Percentiles rank a stretch among this genome's conserved stretches.
phyloP scores from a whole-genome alignment of 2,888 invertebrate species.

The Acleris emargana region DNA sequence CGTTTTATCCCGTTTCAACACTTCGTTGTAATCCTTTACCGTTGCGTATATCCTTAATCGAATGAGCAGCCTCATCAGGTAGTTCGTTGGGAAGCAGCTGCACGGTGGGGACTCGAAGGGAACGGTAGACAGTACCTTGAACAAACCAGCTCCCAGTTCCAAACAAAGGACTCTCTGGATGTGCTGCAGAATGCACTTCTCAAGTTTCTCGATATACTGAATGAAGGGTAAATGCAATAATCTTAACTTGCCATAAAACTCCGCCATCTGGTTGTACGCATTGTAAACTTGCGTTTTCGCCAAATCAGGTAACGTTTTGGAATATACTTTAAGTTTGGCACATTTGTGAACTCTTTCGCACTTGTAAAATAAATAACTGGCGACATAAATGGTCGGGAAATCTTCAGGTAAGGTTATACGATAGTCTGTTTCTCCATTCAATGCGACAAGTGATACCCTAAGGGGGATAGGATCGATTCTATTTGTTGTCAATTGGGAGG shows the following conservation, averaged over 20 bases:
- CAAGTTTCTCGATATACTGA: conserved; percentile 13
- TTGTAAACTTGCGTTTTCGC: conserved; percentile 17
- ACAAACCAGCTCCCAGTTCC: conserved; percentile 8
- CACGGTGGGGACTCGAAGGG: conserved; percentile 8
- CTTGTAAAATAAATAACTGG: conserved; percentile 26
- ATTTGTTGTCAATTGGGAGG: neutral
- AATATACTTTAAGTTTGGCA: conserved; percentile 2
- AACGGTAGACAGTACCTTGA: conserved; percentile 3
- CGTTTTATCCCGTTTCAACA: neutral
- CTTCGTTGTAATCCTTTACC: conserved; percentile 10
- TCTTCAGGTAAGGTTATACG: conserved; percentile 15
- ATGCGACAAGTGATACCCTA: neutral
- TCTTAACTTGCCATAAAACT: conserved; percentile 22
- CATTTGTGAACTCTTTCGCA: conserved; percentile 12
- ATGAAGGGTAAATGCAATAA: conserved; percentile 15
- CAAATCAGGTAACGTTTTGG: conserved; percentile 8
- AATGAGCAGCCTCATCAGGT: conserved; percentile 15
- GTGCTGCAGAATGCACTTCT: conserved; percentile 3
- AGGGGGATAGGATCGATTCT: neutral
- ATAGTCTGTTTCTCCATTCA: conserved; percentile 18
- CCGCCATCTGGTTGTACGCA: conserved; percentile 1
- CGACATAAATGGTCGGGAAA: conserved; percentile 16
- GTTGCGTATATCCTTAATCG: conserved; percentile 16
- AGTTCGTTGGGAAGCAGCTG: conserved; percentile 16
- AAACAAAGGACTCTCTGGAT: conserved; percentile 8